Conservation (phyloP, 2,888 invertebrate genomes). For the Leptopilina myrica region DNA sequence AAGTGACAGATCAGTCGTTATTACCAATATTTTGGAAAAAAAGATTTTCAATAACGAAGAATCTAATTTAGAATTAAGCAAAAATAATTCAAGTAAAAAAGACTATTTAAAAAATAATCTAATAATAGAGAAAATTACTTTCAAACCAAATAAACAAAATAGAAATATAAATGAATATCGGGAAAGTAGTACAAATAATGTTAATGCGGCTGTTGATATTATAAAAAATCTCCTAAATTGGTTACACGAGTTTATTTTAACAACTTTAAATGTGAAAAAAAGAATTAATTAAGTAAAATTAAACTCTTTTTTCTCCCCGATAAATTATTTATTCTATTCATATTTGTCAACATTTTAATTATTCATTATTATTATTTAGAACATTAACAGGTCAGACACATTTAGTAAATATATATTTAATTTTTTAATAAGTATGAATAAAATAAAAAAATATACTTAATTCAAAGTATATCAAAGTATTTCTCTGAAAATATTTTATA, state of each 20-base stretch:
- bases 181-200: not conserved
- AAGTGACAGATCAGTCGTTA: constrained; percentile 48
- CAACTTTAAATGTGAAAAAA: not conserved
- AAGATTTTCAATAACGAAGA: constrained; percentile 22
- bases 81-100: not conserved
- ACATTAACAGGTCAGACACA: too few relatives aligned
- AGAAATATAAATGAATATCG: not conserved
- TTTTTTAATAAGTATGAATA: too few relatives aligned
- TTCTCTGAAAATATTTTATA: too few relatives aligned
- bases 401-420: too few relatives aligned
- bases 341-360: too few relatives aligned
- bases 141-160: not conserved
- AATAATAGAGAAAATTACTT: not conserved
- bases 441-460: too few relatives aligned
- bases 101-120: constrained; percentile 6
- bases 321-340: too few relatives aligned
- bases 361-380: too few relatives aligned
- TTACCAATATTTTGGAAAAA: constrained; percentile 53
- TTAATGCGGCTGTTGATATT: not conserved
- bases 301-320: too few relatives aligned
- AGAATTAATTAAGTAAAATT: too few relatives aligned
- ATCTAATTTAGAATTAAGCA: not conserved
- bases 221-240: not conserved
- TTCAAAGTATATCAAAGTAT: too few relatives aligned
- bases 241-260: not conserved